Base-by-base conservation (phyloP, 2,113 vertebrate species). In the Cebidichthys violaceus region DNA sequence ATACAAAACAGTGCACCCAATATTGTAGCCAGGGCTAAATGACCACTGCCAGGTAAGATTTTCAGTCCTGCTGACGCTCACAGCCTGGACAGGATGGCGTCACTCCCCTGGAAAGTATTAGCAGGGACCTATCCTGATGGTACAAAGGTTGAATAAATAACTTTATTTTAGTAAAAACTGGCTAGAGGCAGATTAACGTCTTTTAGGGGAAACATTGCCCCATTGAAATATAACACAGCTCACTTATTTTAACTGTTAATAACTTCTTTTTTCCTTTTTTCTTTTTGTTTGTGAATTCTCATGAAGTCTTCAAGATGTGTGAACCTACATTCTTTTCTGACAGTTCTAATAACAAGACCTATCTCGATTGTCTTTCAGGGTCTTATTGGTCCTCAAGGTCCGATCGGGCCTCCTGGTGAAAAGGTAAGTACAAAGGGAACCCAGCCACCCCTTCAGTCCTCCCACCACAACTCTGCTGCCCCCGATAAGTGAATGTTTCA, bases 351-450 rank as follows among this genome's bases (percentile, higher is more conserved):
- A 72, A 65, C 14, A 4, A 33, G n/a, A 29, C 55, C 3, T 73
- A 1, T 75, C 20, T 75, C 72, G 72, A 62, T 81, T 93, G 54
- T 83, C 86, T 93, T 94, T 89, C 54, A 99, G 98, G 98, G 98
- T 92, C 97, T 99, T 86, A 90, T 97, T 78, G 98, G 98, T 95
- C 97, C 98, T 59, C 98, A 99, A 96, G 98, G 98, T 91, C 96
- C 98, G 70, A 99, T 99, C 47, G 98, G 98, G 71, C 97, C 96
- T 90, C 98, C 98, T 82, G 98, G 98, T 93, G 97, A 98, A 94
- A 99, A 99, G 95, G 98, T 99, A 95, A 97, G 96, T 94, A 54
- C 50, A 71, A 37, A 5, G 39, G 41, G 57, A 80, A 61, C 11
- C 27, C 78, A 52, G 10, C 52, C 60, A 24, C 50, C 43, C 41